phyloP scores from a whole-genome alignment of 2,113 vertebrate species.

The Clarias gariepinus region DNA sequence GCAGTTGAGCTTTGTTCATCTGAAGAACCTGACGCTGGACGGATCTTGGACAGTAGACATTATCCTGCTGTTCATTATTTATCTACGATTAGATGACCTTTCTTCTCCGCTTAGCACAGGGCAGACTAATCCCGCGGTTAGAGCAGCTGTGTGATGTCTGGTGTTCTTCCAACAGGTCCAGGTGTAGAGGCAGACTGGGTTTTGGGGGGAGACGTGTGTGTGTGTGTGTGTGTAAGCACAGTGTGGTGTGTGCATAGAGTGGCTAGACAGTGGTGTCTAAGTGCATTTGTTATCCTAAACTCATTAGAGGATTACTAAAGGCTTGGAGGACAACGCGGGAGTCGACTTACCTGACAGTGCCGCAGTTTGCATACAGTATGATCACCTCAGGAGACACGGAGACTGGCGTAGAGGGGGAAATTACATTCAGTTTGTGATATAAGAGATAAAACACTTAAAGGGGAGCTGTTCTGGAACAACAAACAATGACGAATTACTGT shows the following conservation, averaged over 20 bases:
- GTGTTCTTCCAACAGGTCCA: conserved; percentile 11
- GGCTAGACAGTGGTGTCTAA: conserved; percentile 64
- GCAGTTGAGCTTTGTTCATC: not conserved
- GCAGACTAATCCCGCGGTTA: conserved; percentile 28
- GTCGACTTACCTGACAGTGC: not conserved
- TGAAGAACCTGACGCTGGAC: not conserved
- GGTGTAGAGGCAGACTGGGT: not conserved
- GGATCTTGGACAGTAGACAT: not conserved
- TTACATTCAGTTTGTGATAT: not conserved
- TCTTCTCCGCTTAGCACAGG: not conserved
- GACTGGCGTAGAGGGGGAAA: not conserved
- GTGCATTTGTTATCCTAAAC: conserved; percentile 58
- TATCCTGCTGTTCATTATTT: conserved; percentile 12
- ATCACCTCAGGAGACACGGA: not conserved
- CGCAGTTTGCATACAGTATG: not conserved
- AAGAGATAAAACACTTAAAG: not conserved
- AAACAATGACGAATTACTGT: not conserved
- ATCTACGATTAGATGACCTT: not conserved
- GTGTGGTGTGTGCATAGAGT: conserved; percentile 1
- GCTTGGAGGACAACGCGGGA: conserved; percentile 4
- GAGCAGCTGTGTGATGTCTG: conserved; percentile 33
- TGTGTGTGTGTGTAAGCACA: not conserved
- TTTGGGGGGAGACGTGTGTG: not conserved
- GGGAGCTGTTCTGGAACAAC: not conserved
- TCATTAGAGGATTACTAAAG: conserved; percentile 70